Evolutionary conservation across 2,797 vertebrate species (phyloP).

Genomic region (Geotrypetes seraphini): DNA sequence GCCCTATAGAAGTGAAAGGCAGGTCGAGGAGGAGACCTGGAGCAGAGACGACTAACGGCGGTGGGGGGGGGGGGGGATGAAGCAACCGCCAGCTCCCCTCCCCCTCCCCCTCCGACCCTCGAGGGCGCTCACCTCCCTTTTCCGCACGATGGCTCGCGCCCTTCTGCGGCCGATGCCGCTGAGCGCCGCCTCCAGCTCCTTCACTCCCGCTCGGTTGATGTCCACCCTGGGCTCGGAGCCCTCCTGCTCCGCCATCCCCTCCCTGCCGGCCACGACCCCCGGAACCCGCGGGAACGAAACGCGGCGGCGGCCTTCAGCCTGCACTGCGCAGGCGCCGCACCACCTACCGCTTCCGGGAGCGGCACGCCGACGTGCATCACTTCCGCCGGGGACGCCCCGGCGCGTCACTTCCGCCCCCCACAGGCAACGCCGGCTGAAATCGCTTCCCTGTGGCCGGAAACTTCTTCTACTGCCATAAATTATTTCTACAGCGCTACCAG

Average conservation of each 20-base stretch:
- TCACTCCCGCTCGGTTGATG: slow-evolving; percentile 26
- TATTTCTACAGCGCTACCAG: no score
- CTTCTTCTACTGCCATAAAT: no score
- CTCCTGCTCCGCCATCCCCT: slow-evolving; percentile 10
- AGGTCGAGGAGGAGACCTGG: no score
- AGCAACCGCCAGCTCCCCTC: neutral
- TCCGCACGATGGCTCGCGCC: slow-evolving; percentile 28
- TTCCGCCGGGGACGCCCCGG: neutral
- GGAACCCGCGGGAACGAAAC: slow-evolving; percentile 1
- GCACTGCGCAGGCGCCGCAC: neutral
- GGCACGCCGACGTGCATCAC: accelerated
- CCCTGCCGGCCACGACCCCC: slow-evolving; percentile 8
- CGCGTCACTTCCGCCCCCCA: neutral
- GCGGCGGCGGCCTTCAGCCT: neutral
- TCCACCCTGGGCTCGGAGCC: no score
- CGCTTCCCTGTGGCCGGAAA: no score
- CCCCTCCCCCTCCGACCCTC: neutral
- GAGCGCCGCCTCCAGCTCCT: slow-evolving; percentile 23
- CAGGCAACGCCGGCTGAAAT: no score
- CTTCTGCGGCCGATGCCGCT: slow-evolving; percentile 24
- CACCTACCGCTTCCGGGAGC: neutral
- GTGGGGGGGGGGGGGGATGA: no score
- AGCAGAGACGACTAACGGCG: no score
- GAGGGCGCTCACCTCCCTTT: slow-evolving; percentile 14
- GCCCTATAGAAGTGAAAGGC: no score